Conservation (phyloP, 2,888 invertebrate genomes). For the Heliconius aoede region DNA sequence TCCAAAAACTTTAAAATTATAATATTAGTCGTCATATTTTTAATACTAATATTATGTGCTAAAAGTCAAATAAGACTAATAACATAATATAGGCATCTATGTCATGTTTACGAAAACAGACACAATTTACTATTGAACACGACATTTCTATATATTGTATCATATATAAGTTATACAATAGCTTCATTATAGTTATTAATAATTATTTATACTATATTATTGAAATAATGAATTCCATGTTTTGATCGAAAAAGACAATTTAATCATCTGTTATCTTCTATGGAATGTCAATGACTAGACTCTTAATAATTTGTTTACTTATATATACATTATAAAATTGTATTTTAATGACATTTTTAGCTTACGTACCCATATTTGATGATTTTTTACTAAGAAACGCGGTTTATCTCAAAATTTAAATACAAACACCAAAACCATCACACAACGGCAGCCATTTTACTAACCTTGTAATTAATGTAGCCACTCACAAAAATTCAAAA, state of each 20-base stretch:
- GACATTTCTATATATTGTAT: neutral
- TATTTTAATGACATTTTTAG: neutral
- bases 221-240: slow-evolving; percentile 38
- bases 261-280: slow-evolving; percentile 47
- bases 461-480: slow-evolving; percentile 52
- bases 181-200: slow-evolving; percentile 6
- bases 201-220: slow-evolving; percentile 15
- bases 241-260: slow-evolving; percentile 45
- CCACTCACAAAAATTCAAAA: slow-evolving; percentile 33
- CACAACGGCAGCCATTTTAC: slow-evolving; percentile 73
- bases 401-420: slow-evolving; percentile 57
- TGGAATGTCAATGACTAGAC: slow-evolving; percentile 40
- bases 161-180: neutral
- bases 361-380: slow-evolving; percentile 71
- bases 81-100: slow-evolving; percentile 18
- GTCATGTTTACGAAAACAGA: neutral
- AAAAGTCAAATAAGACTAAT: slow-evolving; percentile 15
- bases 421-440: slow-evolving; percentile 74
- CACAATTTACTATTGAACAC: neutral
- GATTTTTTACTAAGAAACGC: slow-evolving; percentile 56
- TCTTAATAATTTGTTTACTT: neutral
- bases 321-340: neutral
- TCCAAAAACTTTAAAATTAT: neutral
- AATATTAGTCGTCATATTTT: neutral
- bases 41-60: neutral